A percentile compares a stretch with the other conserved stretches of the same genome.
These are phyloP conservation scores for Drosophila teissieri DNA, from an alignment of 1,140 invertebrate genomes.

Conservation along the genomic window DNA sequence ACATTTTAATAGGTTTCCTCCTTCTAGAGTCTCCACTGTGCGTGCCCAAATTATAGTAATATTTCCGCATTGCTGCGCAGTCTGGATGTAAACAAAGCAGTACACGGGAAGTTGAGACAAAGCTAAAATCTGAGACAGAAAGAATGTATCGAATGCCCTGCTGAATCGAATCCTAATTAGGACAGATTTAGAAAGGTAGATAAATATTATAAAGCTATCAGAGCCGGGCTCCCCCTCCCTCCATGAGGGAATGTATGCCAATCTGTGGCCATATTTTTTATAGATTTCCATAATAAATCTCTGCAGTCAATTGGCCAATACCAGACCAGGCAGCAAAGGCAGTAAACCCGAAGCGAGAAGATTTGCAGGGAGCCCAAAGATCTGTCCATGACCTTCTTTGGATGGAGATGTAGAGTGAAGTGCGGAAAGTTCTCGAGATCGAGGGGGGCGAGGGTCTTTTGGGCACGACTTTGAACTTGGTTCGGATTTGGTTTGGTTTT, in stretches of 20 bases:
- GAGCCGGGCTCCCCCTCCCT: constrained; percentile 6
- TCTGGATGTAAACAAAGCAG: constrained; percentile 10
- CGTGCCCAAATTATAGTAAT: background rate
- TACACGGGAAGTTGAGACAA: constrained; percentile 10
- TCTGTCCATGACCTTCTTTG: constrained; percentile 82
- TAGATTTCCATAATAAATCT: constrained; percentile 82
- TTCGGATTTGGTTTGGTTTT: constrained; percentile 51
- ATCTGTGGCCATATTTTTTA: constrained; percentile 74
- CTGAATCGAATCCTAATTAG: constrained; percentile 51
- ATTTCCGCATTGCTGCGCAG: background rate
- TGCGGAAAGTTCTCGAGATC: constrained; percentile 53
- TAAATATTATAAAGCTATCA: constrained; percentile 50
- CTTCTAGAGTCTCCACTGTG: background rate
- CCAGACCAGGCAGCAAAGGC: constrained; percentile 18
- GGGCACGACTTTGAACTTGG: constrained; percentile 81
- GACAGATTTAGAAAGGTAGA: constrained; percentile 60
- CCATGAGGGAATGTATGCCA: constrained; percentile 52
- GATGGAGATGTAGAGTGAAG: constrained; percentile 46
- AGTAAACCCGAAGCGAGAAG: background rate
- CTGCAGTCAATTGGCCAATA: constrained; percentile 67
- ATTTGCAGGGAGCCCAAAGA: constrained; percentile 58
- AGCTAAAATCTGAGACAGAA: constrained; percentile 3
- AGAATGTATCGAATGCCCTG: constrained; percentile 28
- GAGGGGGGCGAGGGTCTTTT: constrained; percentile 23
- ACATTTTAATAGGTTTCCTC: background rate